Percentiles rank a stretch among this genome's conserved stretches.
Evolutionary conservation across 2,113 vertebrate genomes (phyloP).

Genomic region (Heteronetta atricapilla): DNA sequence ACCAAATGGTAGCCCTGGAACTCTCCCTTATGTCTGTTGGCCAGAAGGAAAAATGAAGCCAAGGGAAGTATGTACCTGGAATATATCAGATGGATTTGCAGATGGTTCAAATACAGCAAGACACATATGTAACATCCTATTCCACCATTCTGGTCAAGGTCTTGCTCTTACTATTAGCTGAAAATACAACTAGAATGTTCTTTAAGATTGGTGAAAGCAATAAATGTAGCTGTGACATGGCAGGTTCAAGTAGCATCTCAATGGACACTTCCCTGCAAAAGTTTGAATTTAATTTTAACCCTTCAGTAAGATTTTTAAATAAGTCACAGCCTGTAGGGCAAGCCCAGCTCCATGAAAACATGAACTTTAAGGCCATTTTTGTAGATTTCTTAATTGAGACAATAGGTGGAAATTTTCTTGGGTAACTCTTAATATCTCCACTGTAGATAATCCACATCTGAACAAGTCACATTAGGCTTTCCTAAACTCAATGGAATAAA

Average conservation of each 20-base stretch:
- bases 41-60: not conserved
- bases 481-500: not conserved
- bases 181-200: not conserved
- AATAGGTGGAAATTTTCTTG: not conserved
- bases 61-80: not conserved
- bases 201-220: not conserved
- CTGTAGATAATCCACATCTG: not conserved
- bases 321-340: not conserved
- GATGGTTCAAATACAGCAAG: not conserved
- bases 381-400: not conserved
- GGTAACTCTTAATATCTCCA: not conserved
- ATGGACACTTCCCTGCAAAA: not conserved
- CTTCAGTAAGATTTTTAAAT: not conserved
- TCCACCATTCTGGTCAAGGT: not conserved
- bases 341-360: not conserved
- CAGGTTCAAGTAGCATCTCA: not conserved
- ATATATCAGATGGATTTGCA: not conserved
- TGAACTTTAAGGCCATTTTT: not conserved
- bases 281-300: not conserved
- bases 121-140: not conserved
- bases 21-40: not conserved
- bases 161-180: not conserved
- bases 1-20: not conserved
- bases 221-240: not conserved
- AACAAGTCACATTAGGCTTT: not conserved